These are phyloP conservation scores for Melipona beecheii DNA, from an alignment of 2,888 invertebrate species.

Conservation along the genomic window DNA sequence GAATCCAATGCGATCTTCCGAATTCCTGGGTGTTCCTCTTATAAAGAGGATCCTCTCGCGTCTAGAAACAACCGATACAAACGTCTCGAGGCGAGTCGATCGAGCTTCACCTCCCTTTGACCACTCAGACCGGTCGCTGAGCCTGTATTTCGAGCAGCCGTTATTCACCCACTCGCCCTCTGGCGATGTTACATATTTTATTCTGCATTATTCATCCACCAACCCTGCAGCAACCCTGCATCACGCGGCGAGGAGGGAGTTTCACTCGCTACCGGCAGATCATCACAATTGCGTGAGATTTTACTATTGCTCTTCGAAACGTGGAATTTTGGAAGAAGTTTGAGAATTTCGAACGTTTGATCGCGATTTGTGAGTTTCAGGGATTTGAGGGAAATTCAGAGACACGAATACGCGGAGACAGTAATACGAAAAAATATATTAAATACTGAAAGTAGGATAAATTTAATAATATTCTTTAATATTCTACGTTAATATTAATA, in stretches of 20 bases:
- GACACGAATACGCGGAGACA: no score
- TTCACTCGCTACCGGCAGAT: neutral
- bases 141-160: slow-evolving; percentile 33
- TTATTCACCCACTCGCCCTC: slow-evolving; percentile 40
- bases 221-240: slow-evolving; percentile 12
- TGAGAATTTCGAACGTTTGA: no score
- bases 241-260: slow-evolving; percentile 7
- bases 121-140: slow-evolving; percentile 16
- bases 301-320: no score
- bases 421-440: no score
- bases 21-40: neutral
- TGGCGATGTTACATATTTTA: slow-evolving; percentile 51
- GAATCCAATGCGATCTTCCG: slow-evolving; percentile 14
- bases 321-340: no score
- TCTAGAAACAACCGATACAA: neutral
- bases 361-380: no score
- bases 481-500: no score
- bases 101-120: slow-evolving; percentile 18
- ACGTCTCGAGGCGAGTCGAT: neutral
- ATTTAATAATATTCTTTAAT: no score
- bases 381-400: no score
- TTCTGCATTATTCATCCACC: slow-evolving; percentile 48
- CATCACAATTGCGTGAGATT: neutral
- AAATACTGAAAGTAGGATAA: no score
- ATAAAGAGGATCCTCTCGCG: no score